These are phyloP conservation scores for Myathropa florea DNA, from an alignment of 2,888 invertebrate species.

Conservation along the genomic window DNA sequence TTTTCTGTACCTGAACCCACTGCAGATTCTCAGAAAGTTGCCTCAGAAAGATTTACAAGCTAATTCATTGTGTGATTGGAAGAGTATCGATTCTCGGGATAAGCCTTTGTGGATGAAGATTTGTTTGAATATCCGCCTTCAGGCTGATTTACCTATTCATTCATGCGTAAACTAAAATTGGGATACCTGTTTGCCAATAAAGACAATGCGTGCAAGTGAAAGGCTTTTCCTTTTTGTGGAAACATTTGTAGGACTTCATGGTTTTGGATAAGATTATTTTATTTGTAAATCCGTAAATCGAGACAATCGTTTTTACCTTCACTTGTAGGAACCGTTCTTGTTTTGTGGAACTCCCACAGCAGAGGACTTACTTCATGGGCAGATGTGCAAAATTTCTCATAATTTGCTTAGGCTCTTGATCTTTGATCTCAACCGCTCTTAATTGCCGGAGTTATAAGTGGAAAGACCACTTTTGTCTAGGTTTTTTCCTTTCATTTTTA, in stretches of 20 bases:
- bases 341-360: no score
- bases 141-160: background rate
- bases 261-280: background rate
- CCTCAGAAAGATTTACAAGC: background rate
- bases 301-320: background rate
- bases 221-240: background rate
- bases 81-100: background rate
- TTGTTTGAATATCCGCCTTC: background rate
- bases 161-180: background rate
- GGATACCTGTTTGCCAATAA: no score
- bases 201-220: no score
- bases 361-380: no score
- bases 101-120: slow-evolving; percentile 13
- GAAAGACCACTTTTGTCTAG: no score
- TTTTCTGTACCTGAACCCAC: background rate
- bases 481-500: no score
- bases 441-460: no score
- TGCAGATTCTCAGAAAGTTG: background rate
- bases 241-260: background rate
- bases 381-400: no score
- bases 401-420: no score
- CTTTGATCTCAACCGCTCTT: no score
- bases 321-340: background rate
- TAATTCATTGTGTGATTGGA: slow-evolving; percentile 11
- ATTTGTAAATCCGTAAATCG: background rate